A percentile compares a stretch with the other conserved stretches of the same genome.
Evolutionary conservation across 2,888 invertebrate genomes (phyloP).

Genomic region (Andrena camellia): DNA sequence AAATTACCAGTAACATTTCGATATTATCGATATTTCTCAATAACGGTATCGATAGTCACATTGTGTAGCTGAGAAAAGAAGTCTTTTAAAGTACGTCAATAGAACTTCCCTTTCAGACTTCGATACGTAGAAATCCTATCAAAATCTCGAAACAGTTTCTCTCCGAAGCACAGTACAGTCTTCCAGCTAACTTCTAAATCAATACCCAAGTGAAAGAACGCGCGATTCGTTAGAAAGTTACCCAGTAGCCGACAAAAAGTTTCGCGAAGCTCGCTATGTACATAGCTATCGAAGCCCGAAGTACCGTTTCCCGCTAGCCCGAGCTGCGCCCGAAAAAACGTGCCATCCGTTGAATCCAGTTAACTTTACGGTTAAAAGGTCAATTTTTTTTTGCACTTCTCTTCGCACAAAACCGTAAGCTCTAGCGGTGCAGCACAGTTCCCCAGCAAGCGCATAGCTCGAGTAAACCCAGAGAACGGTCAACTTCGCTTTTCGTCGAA

Average conservation of each 20-base stretch:
- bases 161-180: neutral
- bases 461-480: neutral
- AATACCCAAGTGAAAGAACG: neutral
- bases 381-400: slow-evolving; percentile 70
- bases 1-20: too few species aligned
- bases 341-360: slow-evolving; percentile 62
- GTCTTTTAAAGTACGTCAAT: too few species aligned
- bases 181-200: neutral
- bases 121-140: too few species aligned
- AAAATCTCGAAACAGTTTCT: too few species aligned
- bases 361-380: slow-evolving; percentile 76
- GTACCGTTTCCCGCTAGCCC: slow-evolving; percentile 27
- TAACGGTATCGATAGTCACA: too few species aligned
- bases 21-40: too few species aligned
- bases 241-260: neutral
- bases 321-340: slow-evolving; percentile 27
- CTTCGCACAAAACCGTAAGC: slow-evolving; percentile 60
- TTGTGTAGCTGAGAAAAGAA: too few species aligned
- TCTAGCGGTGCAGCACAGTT: slow-evolving; percentile 46
- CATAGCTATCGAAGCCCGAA: neutral
- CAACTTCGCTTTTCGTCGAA: slow-evolving; percentile 9
- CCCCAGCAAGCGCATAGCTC: neutral
- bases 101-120: too few species aligned
- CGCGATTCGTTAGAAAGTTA: neutral
- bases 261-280: neutral